phyloP scores from a whole-genome alignment of 2,797 vertebrate genomes.

The Hybognathus amarus region DNA sequence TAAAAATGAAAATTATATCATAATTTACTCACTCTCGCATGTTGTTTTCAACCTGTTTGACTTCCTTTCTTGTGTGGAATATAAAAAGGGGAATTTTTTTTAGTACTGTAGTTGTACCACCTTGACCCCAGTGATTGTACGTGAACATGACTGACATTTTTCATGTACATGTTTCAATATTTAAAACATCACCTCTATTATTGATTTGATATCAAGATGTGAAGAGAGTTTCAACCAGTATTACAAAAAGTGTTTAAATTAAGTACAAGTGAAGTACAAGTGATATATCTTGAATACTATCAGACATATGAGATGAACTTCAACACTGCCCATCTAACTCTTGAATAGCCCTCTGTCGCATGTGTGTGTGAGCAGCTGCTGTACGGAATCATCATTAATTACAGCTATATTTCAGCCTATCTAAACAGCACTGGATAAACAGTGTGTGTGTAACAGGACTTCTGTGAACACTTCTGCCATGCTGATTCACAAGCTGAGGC shows the following conservation, averaged over 20 bases:
- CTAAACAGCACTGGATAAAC: slow-evolving; percentile 28
- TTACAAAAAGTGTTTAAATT: not conserved
- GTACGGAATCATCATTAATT: slow-evolving; percentile 2
- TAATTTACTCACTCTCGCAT: no score
- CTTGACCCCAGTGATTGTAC: no score
- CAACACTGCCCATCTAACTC: not conserved
- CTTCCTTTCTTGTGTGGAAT: no score
- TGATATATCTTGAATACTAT: slow-evolving; percentile 3
- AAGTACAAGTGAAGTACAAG: no score
- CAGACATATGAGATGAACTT: not conserved
- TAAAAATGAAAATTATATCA: no score
- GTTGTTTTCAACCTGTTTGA: no score
- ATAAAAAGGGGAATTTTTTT: no score
- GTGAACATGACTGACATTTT: no score
- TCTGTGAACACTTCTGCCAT: slow-evolving; percentile 8
- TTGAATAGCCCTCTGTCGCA: slow-evolving; percentile 19
- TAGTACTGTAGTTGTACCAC: no score
- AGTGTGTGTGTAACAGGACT: not conserved
- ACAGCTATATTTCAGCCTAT: slow-evolving; percentile 23
- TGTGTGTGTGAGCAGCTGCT: slow-evolving; percentile 20
- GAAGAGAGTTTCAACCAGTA: not conserved
- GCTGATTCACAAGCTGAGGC: slow-evolving; percentile 47
- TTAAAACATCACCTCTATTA: no score
- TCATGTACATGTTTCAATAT: no score
- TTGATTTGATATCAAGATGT: no score